phyloP scores from a whole-genome alignment of 2,888 invertebrate species.

The Pseudococcus jackbeardsleyi region DNA sequence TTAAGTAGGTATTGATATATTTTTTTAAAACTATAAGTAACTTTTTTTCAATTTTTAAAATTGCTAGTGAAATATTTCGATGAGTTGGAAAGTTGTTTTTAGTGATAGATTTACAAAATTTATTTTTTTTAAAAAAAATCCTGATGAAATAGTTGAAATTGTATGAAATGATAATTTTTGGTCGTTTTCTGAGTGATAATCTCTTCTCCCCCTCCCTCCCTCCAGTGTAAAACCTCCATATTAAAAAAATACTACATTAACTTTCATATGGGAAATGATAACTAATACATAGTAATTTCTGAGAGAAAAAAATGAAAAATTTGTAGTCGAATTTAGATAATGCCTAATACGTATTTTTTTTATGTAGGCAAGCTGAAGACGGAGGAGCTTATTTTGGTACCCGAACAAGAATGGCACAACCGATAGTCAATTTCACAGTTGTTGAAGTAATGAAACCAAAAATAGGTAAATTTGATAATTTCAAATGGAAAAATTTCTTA shows the following conservation, averaged over 20 bases:
- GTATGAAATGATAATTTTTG: no score
- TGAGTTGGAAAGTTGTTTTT: no score
- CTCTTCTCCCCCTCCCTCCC: no score
- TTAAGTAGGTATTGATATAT: no score
- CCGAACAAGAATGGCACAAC: constrained; percentile 99
- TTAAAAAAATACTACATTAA: neutral
- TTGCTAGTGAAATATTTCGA: no score
- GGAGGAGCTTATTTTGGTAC: constrained; percentile 91
- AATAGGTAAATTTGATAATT: constrained; percentile 72
- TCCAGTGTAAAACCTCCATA: no score
- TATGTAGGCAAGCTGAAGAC: constrained; percentile 85
- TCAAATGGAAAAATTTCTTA: neutral
- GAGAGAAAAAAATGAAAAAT: neutral
- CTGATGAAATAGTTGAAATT: no score
- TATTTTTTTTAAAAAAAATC: no score
- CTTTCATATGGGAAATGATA: neutral
- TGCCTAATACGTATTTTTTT: neutral
- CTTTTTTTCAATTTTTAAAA: no score
- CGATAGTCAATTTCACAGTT: constrained; percentile 91
- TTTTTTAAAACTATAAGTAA: no score
- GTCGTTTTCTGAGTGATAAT: no score
- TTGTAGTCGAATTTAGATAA: neutral
- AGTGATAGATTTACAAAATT: no score
- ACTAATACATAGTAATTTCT: neutral
- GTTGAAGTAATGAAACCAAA: constrained; percentile 95